Conservation (phyloP, 1,140 invertebrate genomes). For the Apolygus lucorum region DNA sequence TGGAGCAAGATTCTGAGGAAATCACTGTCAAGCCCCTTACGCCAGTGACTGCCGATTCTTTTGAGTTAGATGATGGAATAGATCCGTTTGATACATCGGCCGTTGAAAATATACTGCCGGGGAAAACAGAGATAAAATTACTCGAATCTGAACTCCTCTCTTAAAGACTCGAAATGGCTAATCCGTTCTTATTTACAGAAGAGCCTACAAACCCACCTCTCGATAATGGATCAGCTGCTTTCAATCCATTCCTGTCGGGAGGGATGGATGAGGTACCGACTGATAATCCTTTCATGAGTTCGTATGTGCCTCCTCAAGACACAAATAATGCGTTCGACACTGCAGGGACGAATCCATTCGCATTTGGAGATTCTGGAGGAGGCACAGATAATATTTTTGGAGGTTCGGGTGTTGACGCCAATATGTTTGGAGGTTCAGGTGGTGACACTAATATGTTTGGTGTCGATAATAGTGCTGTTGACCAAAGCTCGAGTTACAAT, state of each 20-base stretch:
- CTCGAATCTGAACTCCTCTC: conserved; percentile 55
- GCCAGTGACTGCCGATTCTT: conserved; percentile 30
- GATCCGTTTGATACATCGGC: conserved; percentile 80
- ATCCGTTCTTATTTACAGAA: conserved; percentile 69
- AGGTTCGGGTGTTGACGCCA: conserved; percentile 35
- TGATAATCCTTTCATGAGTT: conserved; percentile 51
- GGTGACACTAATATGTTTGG: conserved; percentile 28
- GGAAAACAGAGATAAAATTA: conserved; percentile 62
- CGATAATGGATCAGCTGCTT: conserved; percentile 35
- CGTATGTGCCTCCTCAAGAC: conserved; percentile 31
- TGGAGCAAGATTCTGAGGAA: conserved; percentile 27
- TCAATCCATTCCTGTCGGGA: conserved; percentile 65
- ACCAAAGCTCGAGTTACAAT: conserved; percentile 11
- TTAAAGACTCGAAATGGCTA: conserved; percentile 39
- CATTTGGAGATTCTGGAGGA: conserved; percentile 35
- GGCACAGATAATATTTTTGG: too few species aligned
- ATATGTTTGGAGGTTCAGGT: conserved; percentile 36
- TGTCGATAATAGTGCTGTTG: not conserved
- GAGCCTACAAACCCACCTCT: conserved; percentile 38
- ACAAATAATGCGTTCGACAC: conserved; percentile 24
- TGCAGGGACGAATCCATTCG: conserved; percentile 48
- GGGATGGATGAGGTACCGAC: conserved; percentile 40
- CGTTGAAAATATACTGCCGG: conserved; percentile 55
- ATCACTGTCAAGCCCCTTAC: conserved; percentile 36
- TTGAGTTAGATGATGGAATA: conserved; percentile 44